Evolutionary conservation across 2,888 invertebrate genomes (phyloP), one percentile per base, ranked within the genome.

Genomic region (Andrena haemorrhoa): DNA sequence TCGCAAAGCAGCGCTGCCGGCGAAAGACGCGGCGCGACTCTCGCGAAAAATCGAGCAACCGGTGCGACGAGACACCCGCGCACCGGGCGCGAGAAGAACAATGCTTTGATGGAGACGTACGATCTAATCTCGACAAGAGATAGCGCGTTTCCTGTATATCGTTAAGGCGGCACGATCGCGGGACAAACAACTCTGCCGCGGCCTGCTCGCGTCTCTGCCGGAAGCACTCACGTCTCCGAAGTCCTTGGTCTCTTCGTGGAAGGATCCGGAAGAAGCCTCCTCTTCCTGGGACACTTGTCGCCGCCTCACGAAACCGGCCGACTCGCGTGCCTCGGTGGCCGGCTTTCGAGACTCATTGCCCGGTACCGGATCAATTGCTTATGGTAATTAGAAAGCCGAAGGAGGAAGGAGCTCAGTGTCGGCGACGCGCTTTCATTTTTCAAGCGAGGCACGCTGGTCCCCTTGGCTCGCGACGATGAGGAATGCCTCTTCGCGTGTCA

Each of bases 311-410:
- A 12, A 41, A 65, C 16, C 12, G 4, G 7, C 16, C 16, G n/a
- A 12, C 41, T 12, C 51, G 2, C 12, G 64, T 20, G 10, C 23
- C 8, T n/a, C 56, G 47, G 20, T 10, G 10, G 49, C 4, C 47
- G 41, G 51, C 75, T 79, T 41, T 75, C 66, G 64, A 82, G 75
- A 75, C 68, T 80, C 78, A 80, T 80, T 35, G 72, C 49, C 72
- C 79, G 72, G 7, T 66, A 35, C 8, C 8, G 41, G 29, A 58
- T 69, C 49, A 56, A 64, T 80, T 80, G 72, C 69, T 71, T 68
- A 6, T 51, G 56, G 26, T 61, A 29, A 49, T 63, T 68, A 64
- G 61, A 58, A 60, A 68, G 66, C 47, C 29, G 47, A 47, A 20
- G 20, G 4, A 16, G n/a, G 29, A 23, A 12, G 29, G 16, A 20